Evolutionary conservation across 2,888 invertebrate genomes (phyloP), one percentile per base, ranked within the genome.

Genomic region (Athetis lepigone): DNA sequence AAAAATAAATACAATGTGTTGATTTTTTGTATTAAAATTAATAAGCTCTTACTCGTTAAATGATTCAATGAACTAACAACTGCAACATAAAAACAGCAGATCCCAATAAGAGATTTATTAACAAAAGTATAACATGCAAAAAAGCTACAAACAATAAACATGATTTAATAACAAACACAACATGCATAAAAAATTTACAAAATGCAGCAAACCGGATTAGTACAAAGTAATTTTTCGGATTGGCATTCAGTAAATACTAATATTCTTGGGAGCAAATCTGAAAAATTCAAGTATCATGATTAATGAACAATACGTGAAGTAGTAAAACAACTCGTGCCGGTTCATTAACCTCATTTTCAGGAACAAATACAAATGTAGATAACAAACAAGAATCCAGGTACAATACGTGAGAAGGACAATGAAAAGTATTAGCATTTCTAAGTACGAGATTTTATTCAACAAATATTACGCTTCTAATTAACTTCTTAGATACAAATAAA

Each of bases 191-290:
- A 69, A 71, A 73, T 66, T 51, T 61, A 25, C 65, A 9, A 64
- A 68, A 62, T 61, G 45, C 69, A 70, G 55, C 66, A 71, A 69
- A 59, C 61, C 45, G 36, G 50, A 62, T 72, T 67, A 75, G 71
- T 77, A 72, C 43, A 72, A 69, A 54, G 59, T 66, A 67, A 60
- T 59, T 59, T 63, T 45, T 71, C 61, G 55, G 50, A 50, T 61
- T 63, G 25, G 58, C 62, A 59, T 75, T 91, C 87, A 95, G 84
- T 87, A 95, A 82, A 95, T 95, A 82, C 93, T 94, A 85, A 95
- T 92, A 88, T 94, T 94, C 91, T 94, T 94, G 81, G 95, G 95
- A 77, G 91, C 94, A 85, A 95, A 95, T 94, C 95, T 95, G 95
- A 80, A 93, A 93, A 83, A 78, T 79, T 75, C n/a, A 78, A 81